Percentiles rank a stretch among this genome's conserved stretches.
Conservation (phyloP, 2,113 vertebrate genomes). For the Sapayoa aenigma region DNA sequence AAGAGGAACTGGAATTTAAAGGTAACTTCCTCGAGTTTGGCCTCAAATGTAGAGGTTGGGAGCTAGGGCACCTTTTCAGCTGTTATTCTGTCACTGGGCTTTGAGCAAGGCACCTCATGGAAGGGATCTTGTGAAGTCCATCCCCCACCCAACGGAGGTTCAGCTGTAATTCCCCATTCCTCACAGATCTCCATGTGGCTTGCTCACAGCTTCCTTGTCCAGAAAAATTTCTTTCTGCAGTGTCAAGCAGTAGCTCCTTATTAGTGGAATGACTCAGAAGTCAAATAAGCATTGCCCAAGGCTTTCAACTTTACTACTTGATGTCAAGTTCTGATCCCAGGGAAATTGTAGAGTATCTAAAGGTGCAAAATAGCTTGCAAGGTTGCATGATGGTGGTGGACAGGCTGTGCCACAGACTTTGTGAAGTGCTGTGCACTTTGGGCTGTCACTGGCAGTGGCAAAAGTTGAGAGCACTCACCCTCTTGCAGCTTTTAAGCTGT, state of each 20-base stretch:
- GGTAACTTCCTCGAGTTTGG: not conserved
- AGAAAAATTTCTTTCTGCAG: not conserved
- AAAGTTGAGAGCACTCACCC: not conserved
- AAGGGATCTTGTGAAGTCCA: not conserved
- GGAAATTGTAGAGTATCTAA: not conserved
- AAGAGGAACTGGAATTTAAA: not conserved
- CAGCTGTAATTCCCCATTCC: not conserved
- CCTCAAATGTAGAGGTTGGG: not conserved
- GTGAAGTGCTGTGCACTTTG: not conserved
- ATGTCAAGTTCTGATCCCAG: not conserved
- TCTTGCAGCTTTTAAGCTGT: not conserved
- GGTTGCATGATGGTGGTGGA: not conserved
- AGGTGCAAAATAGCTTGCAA: not conserved
- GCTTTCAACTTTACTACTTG: not conserved
- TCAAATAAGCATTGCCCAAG: not conserved
- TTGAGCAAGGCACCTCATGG: not conserved
- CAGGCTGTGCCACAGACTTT: not conserved
- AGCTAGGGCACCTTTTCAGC: not conserved
- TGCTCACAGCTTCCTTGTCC: not conserved
- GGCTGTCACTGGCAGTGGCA: not conserved
- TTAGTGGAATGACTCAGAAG: not conserved
- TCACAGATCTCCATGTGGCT: not conserved
- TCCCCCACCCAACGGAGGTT: accelerated
- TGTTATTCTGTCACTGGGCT: not conserved
- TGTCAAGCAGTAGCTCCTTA: not conserved